Percentiles rank a stretch among this genome's conserved stretches.
phyloP scores from a whole-genome alignment of 2,113 vertebrate species.

The Ellobius talpinus region DNA sequence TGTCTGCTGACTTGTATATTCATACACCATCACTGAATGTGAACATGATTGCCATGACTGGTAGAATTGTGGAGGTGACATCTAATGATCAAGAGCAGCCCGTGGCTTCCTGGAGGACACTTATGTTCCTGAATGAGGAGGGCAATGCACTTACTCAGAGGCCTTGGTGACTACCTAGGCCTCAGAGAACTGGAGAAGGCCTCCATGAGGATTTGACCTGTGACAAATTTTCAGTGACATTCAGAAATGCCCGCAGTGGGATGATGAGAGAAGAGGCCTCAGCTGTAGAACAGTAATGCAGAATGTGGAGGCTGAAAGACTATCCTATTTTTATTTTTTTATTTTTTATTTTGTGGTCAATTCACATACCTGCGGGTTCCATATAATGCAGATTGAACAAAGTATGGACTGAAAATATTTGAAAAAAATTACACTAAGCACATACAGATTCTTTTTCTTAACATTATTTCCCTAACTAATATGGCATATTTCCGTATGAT shows the following conservation, averaged over 20 bases:
- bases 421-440: background rate
- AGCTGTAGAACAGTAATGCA: background rate
- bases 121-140: accelerated
- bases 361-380: background rate
- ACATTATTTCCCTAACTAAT: background rate
- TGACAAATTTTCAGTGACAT: background rate
- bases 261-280: too few species aligned
- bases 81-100: background rate
- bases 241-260: background rate
- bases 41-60: background rate
- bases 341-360: background rate
- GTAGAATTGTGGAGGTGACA: background rate
- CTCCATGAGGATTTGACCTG: background rate
- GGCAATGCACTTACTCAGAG: background rate
- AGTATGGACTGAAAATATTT: background rate
- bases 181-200: background rate
- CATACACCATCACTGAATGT: accelerated
- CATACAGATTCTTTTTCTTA: background rate
- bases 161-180: accelerated
- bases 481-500: background rate
- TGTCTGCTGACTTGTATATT: background rate
- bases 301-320: background rate
- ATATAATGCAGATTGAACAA: background rate
- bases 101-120: background rate
- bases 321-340: background rate